These are phyloP conservation scores for Varanus salvator DNA, from an alignment of 2,113 vertebrate genomes.

Conservation along the genomic window DNA sequence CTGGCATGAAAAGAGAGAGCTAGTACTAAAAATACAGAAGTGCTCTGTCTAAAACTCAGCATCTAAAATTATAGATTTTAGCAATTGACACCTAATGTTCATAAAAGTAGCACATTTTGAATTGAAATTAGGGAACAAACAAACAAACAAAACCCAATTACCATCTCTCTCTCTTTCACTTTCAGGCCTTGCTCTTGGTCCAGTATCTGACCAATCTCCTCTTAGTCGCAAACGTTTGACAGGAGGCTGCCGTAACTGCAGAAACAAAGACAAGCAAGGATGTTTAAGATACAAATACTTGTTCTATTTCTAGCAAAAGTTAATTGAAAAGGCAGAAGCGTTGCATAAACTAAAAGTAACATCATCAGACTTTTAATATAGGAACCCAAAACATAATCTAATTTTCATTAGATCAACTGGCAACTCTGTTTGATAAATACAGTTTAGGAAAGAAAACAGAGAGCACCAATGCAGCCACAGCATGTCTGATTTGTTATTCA, in stretches of 20 bases:
- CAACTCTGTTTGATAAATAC: not conserved
- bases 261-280: slow-evolving; percentile 7
- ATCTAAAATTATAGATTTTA: not conserved
- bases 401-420: not conserved
- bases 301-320: not conserved
- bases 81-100: not conserved
- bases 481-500: not conserved
- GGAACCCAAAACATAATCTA: too few species aligned
- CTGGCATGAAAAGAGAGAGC: not conserved
- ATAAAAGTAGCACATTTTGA: not conserved
- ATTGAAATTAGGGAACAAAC: not conserved
- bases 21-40: too few species aligned
- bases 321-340: not conserved
- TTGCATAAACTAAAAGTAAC: not conserved
- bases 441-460: not conserved
- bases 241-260: slow-evolving; percentile 92
- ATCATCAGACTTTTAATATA: not conserved
- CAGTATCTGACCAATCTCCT: slow-evolving; percentile 98
- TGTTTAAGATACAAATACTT: slow-evolving; percentile 14
- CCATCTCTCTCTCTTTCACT: slow-evolving; percentile 97
- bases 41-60: not conserved
- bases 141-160: slow-evolving; percentile 62
- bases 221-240: slow-evolving; percentile 95
- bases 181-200: slow-evolving; percentile 96
- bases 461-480: not conserved